Conservation (phyloP, 2,113 vertebrate species). For the Egretta garzetta region DNA sequence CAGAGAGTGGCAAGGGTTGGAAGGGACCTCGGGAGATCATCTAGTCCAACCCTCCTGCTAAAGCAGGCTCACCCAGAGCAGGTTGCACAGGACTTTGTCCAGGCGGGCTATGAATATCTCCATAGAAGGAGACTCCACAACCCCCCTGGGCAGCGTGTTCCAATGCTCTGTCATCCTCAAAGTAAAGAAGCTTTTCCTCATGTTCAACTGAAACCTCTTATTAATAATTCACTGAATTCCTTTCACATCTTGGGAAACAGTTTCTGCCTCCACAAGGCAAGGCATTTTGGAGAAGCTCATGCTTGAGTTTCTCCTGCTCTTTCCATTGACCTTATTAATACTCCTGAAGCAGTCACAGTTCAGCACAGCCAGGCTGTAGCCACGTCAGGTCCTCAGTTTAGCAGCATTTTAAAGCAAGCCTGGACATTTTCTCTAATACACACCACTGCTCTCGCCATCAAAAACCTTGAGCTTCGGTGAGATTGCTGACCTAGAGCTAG, state of each 20-base stretch:
- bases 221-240: neutral
- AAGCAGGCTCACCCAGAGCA: no score
- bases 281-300: neutral
- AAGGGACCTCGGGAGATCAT: no score
- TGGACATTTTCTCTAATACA: neutral
- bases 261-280: neutral
- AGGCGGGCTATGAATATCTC: no score
- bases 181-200: no score
- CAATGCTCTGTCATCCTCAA: no score
- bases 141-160: no score
- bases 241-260: neutral
- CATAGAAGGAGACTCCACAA: no score
- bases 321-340: conserved; percentile 36
- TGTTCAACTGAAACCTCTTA: no score
- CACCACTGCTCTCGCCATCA: neutral
- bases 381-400: neutral
- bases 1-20: no score
- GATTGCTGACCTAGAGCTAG: neutral
- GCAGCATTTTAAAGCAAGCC: neutral
- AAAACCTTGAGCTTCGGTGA: neutral
- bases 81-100: no score
- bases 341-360: neutral
- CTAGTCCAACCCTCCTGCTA: no score
- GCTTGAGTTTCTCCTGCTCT: neutral
- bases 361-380: neutral